Percentiles rank a stretch among this genome's conserved stretches.
Evolutionary conservation across 2,113 vertebrate genomes (phyloP).

Genomic region (Piprites chloris): DNA sequence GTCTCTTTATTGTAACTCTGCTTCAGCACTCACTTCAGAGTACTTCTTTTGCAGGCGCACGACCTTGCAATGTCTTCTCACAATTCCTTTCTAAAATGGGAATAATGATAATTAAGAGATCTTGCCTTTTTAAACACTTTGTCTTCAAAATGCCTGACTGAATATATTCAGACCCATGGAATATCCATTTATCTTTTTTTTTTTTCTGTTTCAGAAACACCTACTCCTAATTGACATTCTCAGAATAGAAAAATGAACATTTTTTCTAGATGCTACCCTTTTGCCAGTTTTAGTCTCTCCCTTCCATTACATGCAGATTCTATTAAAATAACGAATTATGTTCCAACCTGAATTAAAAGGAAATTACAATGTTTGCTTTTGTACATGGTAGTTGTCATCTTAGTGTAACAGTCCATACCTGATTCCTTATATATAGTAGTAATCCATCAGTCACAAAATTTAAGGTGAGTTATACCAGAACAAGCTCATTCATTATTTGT

Average conservation of each 20-base stretch:
- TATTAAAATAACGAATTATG: not conserved
- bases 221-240: not conserved
- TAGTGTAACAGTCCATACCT: not conserved
- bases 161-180: not conserved
- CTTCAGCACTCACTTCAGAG: not conserved
- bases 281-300: not conserved
- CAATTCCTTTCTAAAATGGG: not conserved
- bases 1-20: not conserved
- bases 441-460: not conserved
- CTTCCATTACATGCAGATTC: not conserved
- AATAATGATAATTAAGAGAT: not conserved
- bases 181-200: not conserved
- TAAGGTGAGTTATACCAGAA: not conserved
- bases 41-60: not conserved
- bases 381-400: not conserved
- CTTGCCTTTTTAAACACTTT: not conserved
- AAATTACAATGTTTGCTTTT: not conserved
- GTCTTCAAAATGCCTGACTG: not conserved
- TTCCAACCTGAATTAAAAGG: not conserved
- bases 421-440: not conserved
- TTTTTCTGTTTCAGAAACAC: not conserved
- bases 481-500: not conserved
- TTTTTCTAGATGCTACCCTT: not conserved
- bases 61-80: not conserved
- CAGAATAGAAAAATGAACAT: not conserved